Conservation (phyloP, 2,797 vertebrate genomes). For the Lithobates pipiens region DNA sequence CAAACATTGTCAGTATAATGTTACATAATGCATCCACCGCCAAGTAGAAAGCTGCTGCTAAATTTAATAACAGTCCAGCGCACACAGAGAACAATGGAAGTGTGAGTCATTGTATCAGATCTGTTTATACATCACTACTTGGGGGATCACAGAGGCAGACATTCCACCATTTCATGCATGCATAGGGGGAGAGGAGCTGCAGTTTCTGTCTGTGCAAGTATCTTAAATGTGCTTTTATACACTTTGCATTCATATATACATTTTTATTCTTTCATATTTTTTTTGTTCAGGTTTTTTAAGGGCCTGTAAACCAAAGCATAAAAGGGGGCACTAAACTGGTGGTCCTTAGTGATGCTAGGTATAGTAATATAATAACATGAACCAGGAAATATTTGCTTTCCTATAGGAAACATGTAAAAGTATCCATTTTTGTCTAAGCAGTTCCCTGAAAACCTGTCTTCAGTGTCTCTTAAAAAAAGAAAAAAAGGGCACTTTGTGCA, state of each 20-base stretch:
- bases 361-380: too few species aligned
- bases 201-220: too few species aligned
- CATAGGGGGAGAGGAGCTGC: background rate
- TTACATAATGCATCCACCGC: constrained; percentile 25
- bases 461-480: too few species aligned
- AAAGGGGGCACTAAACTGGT: too few species aligned
- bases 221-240: background rate
- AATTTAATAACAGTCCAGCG: constrained; percentile 32
- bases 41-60: constrained; percentile 15
- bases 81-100: constrained; percentile 42
- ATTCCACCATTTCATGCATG: background rate
- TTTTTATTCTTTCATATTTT: too few species aligned
- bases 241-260: background rate
- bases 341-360: too few species aligned
- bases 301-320: background rate
- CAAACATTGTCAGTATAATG: constrained; percentile 34
- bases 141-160: constrained; percentile 4
- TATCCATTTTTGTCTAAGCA: too few species aligned
- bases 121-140: constrained; percentile 15
- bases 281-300: background rate
- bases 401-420: too few species aligned
- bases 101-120: constrained; percentile 37
- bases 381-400: too few species aligned
- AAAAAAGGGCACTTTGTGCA: too few species aligned
- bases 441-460: too few species aligned